phyloP scores from a whole-genome alignment of 2,888 invertebrate genomes.

The Patella ulyssiponensis region DNA sequence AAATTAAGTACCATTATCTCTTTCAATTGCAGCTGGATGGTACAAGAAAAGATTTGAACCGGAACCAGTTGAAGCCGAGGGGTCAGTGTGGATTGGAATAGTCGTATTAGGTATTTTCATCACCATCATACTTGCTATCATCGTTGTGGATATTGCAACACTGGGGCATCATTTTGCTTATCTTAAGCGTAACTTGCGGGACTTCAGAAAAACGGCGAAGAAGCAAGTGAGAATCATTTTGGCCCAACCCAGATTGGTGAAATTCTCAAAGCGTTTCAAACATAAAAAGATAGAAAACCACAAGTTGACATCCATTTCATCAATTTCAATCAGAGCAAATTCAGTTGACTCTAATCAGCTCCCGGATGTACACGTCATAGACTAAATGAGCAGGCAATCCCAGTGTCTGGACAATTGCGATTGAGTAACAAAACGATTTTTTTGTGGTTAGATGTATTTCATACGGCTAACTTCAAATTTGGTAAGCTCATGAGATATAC shows the following conservation, averaged over 20 bases:
- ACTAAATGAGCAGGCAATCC: too few species aligned
- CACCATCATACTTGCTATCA: background rate
- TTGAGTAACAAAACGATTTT: too few species aligned
- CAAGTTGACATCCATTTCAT: background rate
- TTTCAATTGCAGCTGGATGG: background rate
- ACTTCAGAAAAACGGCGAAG: background rate
- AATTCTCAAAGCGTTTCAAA: background rate
- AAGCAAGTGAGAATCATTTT: background rate
- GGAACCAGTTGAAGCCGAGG: background rate
- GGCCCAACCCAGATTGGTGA: background rate
- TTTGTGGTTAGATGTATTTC: too few species aligned
- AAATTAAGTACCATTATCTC: too few species aligned
- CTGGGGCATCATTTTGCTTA: background rate
- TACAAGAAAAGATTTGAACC: background rate
- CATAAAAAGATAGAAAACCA: background rate
- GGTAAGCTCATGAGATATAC: too few species aligned
- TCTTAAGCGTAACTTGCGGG: background rate
- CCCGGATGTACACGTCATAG: too few species aligned
- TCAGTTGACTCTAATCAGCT: too few species aligned
- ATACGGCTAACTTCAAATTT: too few species aligned
- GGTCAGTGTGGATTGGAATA: background rate
- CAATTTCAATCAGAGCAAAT: too few species aligned
- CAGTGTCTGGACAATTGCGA: too few species aligned
- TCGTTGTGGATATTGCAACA: background rate
- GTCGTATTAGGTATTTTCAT: background rate